Evolutionary conservation across 1,140 invertebrate genomes (phyloP).

Genomic region (Brevipalpus yothersi): DNA sequence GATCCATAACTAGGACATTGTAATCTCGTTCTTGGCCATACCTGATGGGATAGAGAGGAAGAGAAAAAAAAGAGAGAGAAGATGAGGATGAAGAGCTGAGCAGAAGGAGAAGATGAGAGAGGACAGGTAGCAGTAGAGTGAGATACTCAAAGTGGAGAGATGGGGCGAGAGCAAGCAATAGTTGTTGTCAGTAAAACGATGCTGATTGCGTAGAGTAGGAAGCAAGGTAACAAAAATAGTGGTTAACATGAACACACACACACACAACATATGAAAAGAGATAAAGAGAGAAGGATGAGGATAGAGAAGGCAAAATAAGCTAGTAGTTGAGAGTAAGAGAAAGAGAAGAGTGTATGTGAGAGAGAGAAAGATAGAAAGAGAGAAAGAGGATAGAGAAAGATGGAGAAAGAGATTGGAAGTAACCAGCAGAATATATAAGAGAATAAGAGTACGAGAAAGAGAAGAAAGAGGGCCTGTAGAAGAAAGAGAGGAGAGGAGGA

Average conservation of each 20-base stretch:
- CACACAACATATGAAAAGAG: too few species aligned
- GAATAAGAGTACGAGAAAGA: not conserved
- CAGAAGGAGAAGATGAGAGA: not conserved
- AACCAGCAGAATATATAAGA: not conserved
- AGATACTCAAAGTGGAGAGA: too few species aligned
- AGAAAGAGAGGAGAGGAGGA: not conserved
- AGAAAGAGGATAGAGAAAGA: not conserved
- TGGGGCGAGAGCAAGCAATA: too few species aligned
- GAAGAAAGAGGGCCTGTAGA: not conserved
- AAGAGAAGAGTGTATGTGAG: not conserved
- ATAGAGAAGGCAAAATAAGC: too few species aligned
- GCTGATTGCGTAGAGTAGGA: too few species aligned
- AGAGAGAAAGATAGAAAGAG: not conserved
- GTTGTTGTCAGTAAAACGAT: too few species aligned
- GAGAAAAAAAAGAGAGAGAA: not conserved
- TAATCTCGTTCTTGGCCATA: constrained; percentile 77
- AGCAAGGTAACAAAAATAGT: not conserved
- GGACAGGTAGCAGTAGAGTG: not conserved
- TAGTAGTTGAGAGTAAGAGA: not conserved
- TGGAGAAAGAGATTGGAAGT: not conserved
- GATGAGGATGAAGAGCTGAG: not conserved
- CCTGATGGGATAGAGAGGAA: constrained; percentile 29
- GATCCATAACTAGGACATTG: constrained; percentile 89
- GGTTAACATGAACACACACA: not conserved
- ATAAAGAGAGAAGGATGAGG: too few species aligned